A percentile compares a stretch with the other conserved stretches of the same genome.
phyloP scores from a whole-genome alignment of 2,797 vertebrate genomes.

The Aphelocoma californica region DNA sequence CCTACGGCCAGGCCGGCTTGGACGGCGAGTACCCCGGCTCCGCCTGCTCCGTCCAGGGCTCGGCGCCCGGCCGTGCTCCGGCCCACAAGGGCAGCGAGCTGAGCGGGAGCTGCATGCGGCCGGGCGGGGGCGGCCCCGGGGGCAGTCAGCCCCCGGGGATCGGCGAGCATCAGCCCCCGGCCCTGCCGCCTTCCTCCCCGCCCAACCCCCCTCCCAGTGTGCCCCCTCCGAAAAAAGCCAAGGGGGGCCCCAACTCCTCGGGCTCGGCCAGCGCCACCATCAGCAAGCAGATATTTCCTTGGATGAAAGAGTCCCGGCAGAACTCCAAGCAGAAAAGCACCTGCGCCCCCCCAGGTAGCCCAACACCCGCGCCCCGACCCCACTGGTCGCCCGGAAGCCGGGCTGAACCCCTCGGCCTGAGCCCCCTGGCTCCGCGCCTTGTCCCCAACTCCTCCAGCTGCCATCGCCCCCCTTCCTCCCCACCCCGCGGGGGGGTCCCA shows the following conservation, averaged over 20 bases:
- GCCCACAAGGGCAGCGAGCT: slow-evolving; percentile 89
- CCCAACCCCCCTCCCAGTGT: slow-evolving; percentile 85
- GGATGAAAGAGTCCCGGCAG: slow-evolving; percentile 98
- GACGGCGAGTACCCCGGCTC: slow-evolving; percentile 91
- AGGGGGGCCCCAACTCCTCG: slow-evolving; percentile 79
- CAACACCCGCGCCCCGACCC: neutral
- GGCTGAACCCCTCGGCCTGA: neutral
- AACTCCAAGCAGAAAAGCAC: slow-evolving; percentile 95
- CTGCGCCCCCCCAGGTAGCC: slow-evolving; percentile 89
- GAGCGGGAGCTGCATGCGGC: slow-evolving; percentile 92
- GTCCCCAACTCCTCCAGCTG: neutral
- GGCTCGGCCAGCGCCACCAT: slow-evolving; percentile 83
- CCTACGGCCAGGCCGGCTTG: slow-evolving; percentile 85
- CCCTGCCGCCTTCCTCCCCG: slow-evolving; percentile 86
- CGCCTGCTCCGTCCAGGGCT: slow-evolving; percentile 91
- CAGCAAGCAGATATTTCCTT: slow-evolving; percentile 97
- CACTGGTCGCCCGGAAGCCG: neutral
- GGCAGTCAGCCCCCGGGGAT: slow-evolving; percentile 80
- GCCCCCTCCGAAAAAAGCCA: slow-evolving; percentile 88
- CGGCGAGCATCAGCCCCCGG: slow-evolving; percentile 85
- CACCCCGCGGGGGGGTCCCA: neutral
- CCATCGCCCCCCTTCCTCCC: neutral
- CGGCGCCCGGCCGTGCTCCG: slow-evolving; percentile 81
- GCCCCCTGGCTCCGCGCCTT: neutral
- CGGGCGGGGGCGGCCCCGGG: slow-evolving; percentile 69